Base-by-base conservation (phyloP, 2,888 invertebrate species). In the Tetragnatha montana region DNA sequence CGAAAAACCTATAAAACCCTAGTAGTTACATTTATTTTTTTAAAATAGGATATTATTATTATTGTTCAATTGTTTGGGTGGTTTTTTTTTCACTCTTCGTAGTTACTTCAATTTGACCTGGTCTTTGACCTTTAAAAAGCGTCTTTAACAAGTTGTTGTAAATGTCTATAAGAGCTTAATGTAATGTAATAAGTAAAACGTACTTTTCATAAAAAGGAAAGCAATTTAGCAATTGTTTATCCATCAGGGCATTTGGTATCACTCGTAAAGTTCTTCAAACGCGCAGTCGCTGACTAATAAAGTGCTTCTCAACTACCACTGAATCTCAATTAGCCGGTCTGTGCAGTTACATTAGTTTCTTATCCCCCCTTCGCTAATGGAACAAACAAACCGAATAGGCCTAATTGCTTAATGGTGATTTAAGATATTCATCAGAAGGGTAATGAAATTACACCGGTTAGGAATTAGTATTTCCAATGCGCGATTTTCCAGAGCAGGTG, bases 371-470 rank as follows among this genome's bases (percentile, higher is more conserved):
- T 0, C 71, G 50, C 85, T 79, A 85, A 85, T 71, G 79, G 69
- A 79, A 70, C 12, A 71, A 85, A 85, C 79, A 51, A 85, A 21
- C 60, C 17, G 47, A n/a, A 22, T 35, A 22, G 68, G 12, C 78
- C 22, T 85, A 85, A 85, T 85, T 79, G 50, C 70, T 78, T 85
- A 78, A 85, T 14, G 69, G 22, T 85, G 85, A 85, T 85, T 78
- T 85, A 85, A 70, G 50, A 14, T 22, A 22, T 51, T 19, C 71
- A n/a, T 83, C 60, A 14, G 10, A 60, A 60, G 14, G 60, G 60
- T 60, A 60, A 60, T 60, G 60, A 60, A 60, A 60, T 60, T 60
- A 60, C 17, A 10, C 17, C 60, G 17, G 60, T 12, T 60, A 60
- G 8, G 8, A 10, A 6, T 17, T 35, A 35, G 35, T 10, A 17